These are phyloP conservation scores for Tachuris rubrigastra DNA, from an alignment of 2,113 vertebrate genomes.

Conservation along the genomic window DNA sequence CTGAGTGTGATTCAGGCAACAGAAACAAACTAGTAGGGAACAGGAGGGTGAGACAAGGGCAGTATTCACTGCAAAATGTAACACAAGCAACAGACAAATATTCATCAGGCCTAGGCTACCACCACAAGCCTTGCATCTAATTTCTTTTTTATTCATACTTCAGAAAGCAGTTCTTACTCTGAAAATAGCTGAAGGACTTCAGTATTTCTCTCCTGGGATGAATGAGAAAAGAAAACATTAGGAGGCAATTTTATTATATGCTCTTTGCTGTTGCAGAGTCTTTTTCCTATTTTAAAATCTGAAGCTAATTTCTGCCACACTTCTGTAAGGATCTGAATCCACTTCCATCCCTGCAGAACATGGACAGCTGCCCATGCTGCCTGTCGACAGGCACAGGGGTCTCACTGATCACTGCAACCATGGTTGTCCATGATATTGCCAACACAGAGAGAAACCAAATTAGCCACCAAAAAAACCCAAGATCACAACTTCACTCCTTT, in stretches of 20 bases:
- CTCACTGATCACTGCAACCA: background rate
- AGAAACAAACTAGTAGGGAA: background rate
- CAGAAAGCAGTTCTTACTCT: background rate
- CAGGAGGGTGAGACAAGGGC: background rate
- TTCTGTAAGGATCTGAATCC: background rate
- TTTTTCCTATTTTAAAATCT: background rate
- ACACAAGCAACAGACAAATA: background rate
- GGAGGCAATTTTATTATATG: background rate
- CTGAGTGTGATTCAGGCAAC: background rate
- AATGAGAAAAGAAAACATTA: background rate
- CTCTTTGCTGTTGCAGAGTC: background rate
- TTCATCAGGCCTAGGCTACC: background rate
- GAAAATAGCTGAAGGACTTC: background rate
- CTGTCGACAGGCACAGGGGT: background rate
- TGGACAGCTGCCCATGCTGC: background rate
- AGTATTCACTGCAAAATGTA: background rate
- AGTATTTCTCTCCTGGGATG: background rate
- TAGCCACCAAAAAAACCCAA: background rate
- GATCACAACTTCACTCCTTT: background rate
- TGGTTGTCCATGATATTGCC: background rate
- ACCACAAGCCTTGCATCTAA: background rate
- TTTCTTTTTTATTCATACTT: background rate
- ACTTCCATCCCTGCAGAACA: background rate
- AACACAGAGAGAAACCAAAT: background rate
- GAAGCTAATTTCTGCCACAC: background rate